Conservation (phyloP, 2,888 invertebrate species). For the Hoplodrina blanda region DNA sequence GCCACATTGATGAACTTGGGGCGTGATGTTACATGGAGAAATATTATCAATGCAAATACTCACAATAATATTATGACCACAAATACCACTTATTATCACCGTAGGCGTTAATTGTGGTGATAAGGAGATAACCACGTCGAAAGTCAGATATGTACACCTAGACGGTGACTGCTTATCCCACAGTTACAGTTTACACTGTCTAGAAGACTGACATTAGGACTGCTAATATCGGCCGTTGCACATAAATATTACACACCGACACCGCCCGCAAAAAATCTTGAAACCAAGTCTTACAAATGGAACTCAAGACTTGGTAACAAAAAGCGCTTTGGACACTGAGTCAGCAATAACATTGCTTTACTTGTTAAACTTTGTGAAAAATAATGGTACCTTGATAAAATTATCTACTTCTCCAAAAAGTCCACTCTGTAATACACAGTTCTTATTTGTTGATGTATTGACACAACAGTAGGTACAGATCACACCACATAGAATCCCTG, state of each 20-base stretch:
- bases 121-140: neutral
- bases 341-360: constrained; percentile 14
- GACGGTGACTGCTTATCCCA: neutral
- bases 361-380: neutral
- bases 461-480: neutral
- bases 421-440: neutral
- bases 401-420: too few relatives aligned
- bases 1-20: neutral
- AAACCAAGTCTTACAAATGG: neutral
- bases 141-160: neutral
- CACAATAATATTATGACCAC: constrained; percentile 29
- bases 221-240: constrained; percentile 8
- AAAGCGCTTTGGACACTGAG: neutral
- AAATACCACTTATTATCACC: constrained; percentile 22
- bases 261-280: neutral
- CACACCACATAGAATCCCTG: neutral
- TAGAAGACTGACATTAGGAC: constrained; percentile 6
- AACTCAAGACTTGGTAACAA: neutral
- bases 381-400: neutral
- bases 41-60: constrained; percentile 18
- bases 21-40: neutral
- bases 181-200: constrained; percentile 22
- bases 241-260: neutral
- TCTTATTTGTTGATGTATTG: too few relatives aligned
- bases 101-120: constrained; percentile 20